phyloP scores from a whole-genome alignment of 2,888 invertebrate genomes.

The Cotesia congregata region DNA sequence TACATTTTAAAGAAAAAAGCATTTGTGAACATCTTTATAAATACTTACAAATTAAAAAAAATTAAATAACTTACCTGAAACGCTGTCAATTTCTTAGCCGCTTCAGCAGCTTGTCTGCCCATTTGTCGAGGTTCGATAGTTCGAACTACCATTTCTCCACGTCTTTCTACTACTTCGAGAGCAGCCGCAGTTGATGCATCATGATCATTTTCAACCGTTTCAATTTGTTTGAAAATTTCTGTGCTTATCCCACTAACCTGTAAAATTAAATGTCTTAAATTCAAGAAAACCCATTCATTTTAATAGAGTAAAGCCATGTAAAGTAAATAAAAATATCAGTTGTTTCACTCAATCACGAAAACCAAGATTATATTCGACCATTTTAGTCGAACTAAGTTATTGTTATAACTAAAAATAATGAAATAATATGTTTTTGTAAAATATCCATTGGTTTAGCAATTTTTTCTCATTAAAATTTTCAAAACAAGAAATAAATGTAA shows the following conservation, averaged over 20 bases:
- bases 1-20: too few species aligned
- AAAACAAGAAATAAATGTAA: too few species aligned
- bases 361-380: too few species aligned
- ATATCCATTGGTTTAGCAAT: too few species aligned
- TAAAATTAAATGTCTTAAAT: slow-evolving; percentile 57
- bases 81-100: slow-evolving; percentile 87
- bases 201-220: slow-evolving; percentile 95
- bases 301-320: background rate
- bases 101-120: slow-evolving; percentile 88
- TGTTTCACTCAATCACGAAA: background rate
- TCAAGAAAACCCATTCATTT: background rate
- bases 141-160: slow-evolving; percentile 95
- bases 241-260: slow-evolving; percentile 96
- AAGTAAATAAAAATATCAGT: background rate
- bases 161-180: slow-evolving; percentile 91
- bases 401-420: too few species aligned
- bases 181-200: slow-evolving; percentile 94
- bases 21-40: too few species aligned
- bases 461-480: too few species aligned
- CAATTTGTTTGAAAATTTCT: slow-evolving; percentile 97
- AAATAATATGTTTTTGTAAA: too few species aligned
- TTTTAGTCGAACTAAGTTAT: too few species aligned
- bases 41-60: slow-evolving; percentile 2
- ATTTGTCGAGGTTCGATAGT: slow-evolving; percentile 90
- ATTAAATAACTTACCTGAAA: slow-evolving; percentile 76